These are phyloP conservation scores for Sitta carolinensis DNA, from an alignment of 2,797 vertebrate species.

Conservation along the genomic window DNA sequence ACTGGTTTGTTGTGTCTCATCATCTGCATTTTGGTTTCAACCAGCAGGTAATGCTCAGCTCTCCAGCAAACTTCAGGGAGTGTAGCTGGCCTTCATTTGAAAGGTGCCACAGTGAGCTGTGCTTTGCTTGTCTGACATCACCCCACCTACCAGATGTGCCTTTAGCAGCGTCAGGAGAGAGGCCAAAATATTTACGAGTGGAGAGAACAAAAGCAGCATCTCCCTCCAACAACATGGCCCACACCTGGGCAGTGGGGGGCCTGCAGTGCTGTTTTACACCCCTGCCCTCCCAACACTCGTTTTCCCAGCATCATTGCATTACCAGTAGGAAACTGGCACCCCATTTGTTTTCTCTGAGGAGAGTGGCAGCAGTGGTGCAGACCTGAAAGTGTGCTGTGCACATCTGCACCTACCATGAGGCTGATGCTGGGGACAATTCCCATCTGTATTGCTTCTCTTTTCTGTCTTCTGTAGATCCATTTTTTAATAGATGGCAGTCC, in stretches of 20 bases:
- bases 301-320: neutral
- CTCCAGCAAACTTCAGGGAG: neutral
- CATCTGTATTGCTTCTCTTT: neutral
- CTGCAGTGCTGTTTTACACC: neutral
- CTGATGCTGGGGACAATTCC: neutral
- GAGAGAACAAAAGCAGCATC: neutral
- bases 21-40: neutral
- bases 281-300: neutral
- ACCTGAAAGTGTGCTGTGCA: neutral
- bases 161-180: neutral
- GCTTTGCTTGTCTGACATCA: rapidly evolving
- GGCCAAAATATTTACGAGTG: neutral
- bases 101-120: neutral
- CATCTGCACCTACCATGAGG: neutral
- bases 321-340: neutral
- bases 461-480: neutral
- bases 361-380: neutral
- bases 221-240: neutral
- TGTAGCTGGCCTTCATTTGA: rapidly evolving
- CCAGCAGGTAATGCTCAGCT: neutral
- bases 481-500: neutral
- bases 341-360: neutral
- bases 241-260: no score
- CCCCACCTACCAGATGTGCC: neutral
- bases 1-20: neutral